Evolutionary conservation across 2,797 vertebrate genomes (phyloP).

Genomic region (Ctenochaetus hawaiiensis): DNA sequence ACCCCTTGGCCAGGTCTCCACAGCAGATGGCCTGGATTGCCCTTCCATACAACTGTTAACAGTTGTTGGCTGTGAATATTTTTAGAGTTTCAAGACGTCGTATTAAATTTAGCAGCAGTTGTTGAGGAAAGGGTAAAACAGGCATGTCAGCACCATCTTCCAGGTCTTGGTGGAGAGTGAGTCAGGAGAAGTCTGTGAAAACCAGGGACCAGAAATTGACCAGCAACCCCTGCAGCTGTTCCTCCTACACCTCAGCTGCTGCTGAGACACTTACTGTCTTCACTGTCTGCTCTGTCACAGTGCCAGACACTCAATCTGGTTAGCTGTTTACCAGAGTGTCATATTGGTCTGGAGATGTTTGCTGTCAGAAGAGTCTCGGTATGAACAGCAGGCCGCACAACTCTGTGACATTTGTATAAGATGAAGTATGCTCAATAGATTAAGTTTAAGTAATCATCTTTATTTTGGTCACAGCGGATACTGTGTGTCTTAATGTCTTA

Average conservation of each 20-base stretch:
- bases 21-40: constrained; percentile 74
- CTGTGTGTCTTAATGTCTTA: constrained; percentile 3
- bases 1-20: constrained; percentile 5
- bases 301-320: constrained; percentile 50
- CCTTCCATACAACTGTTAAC: constrained; percentile 58
- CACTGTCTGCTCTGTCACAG: constrained; percentile 47
- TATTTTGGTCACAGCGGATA: constrained; percentile 50
- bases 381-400: constrained; percentile 5
- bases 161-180: constrained; percentile 42
- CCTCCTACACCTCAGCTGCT: constrained; percentile 75
- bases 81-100: constrained; percentile 79
- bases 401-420: constrained; percentile 20
- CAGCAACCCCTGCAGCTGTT: constrained; percentile 73
- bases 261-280: constrained; percentile 36
- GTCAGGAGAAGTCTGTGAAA: constrained; percentile 56
- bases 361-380: constrained; percentile 19
- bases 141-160: constrained; percentile 61
- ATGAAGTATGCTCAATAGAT: constrained; percentile 36
- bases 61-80: constrained; percentile 82
- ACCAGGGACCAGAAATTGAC: constrained; percentile 51
- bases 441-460: constrained; percentile 50
- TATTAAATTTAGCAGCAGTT: constrained; percentile 83
- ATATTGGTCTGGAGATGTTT: constrained; percentile 29
- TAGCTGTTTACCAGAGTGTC: constrained; percentile 12
- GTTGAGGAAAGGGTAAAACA: constrained; percentile 70